These are phyloP conservation scores for Clavelina lepadiformis DNA, from an alignment of 23 tunicate species.

Conservation along the genomic window DNA sequence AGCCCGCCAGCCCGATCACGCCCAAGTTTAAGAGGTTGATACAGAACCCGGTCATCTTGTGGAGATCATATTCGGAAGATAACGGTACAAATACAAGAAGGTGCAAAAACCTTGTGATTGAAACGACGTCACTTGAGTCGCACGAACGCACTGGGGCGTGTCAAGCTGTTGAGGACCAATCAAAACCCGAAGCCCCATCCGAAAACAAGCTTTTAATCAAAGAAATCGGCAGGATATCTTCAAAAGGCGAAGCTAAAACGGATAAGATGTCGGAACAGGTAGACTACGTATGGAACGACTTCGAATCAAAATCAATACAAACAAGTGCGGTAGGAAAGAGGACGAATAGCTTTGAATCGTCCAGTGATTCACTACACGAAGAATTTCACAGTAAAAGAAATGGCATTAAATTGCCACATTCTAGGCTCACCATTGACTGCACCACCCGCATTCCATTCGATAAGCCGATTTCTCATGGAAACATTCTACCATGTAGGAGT, in stretches of 20 bases:
- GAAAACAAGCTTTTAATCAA: conserved; percentile 8
- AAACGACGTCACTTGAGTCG: conserved; percentile 19
- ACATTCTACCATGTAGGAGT: too few species aligned
- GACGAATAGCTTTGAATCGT: too few species aligned
- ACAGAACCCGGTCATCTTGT: background rate
- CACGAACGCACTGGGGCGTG: background rate
- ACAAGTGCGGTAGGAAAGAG: too few species aligned
- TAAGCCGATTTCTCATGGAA: too few species aligned
- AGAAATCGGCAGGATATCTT: conserved; percentile 9
- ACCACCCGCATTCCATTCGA: too few species aligned
- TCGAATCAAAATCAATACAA: too few species aligned
- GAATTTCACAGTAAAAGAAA: too few species aligned
- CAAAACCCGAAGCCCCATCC: background rate
- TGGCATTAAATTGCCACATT: too few species aligned
- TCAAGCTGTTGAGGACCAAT: background rate
- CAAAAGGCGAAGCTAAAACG: background rate
- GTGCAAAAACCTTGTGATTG: conserved; percentile 3
- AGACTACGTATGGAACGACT: conserved; percentile 11
- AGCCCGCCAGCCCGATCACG: conserved; percentile 4
- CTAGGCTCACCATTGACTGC: too few species aligned
- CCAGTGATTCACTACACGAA: too few species aligned
- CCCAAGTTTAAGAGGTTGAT: background rate
- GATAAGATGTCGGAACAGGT: conserved; percentile 25
- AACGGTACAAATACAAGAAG: background rate
- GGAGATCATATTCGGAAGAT: conserved; percentile 14